These are phyloP conservation scores for Sebastes umbrosus DNA, from an alignment of 2,797 vertebrate species.

Conservation along the genomic window DNA sequence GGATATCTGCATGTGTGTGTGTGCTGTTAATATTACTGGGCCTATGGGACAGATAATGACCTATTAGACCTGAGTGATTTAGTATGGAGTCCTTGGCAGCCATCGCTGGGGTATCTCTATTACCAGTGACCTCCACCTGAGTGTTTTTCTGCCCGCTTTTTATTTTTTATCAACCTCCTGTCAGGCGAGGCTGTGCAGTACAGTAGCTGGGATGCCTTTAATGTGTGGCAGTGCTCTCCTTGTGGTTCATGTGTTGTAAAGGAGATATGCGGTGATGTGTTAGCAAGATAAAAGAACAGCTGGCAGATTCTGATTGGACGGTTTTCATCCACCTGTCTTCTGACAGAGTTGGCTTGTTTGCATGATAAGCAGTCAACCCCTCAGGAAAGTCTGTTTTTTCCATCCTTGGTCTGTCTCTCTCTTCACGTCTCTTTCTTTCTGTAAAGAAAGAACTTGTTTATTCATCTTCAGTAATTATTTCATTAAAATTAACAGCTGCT, in stretches of 20 bases:
- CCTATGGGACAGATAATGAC: constrained; percentile 42
- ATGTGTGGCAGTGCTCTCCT: not conserved
- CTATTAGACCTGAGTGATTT: constrained; percentile 40
- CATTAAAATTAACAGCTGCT: constrained; percentile 3
- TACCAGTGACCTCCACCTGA: constrained; percentile 20
- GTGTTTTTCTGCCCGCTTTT: not conserved
- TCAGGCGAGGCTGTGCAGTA: not conserved
- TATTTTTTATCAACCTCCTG: constrained; percentile 1
- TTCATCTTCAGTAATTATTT: constrained; percentile 8
- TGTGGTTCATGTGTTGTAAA: not conserved
- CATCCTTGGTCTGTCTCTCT: not conserved
- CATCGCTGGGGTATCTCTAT: constrained; percentile 5
- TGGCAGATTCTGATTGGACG: constrained; percentile 18
- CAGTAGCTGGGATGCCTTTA: not conserved
- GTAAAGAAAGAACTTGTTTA: not conserved
- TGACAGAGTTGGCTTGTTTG: constrained; percentile 27
- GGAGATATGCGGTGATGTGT: not conserved
- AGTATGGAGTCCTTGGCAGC: constrained; percentile 30
- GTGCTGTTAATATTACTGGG: constrained; percentile 17
- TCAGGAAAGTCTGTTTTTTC: constrained; percentile 19
- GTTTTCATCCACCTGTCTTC: constrained; percentile 22
- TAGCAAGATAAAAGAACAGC: constrained; percentile 17
- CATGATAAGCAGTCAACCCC: constrained; percentile 30
- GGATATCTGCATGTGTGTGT: not conserved
- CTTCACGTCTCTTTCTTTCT: not conserved